Evolutionary conservation across 2,888 invertebrate species (phyloP).

Genomic region (Byasa hedistus): DNA sequence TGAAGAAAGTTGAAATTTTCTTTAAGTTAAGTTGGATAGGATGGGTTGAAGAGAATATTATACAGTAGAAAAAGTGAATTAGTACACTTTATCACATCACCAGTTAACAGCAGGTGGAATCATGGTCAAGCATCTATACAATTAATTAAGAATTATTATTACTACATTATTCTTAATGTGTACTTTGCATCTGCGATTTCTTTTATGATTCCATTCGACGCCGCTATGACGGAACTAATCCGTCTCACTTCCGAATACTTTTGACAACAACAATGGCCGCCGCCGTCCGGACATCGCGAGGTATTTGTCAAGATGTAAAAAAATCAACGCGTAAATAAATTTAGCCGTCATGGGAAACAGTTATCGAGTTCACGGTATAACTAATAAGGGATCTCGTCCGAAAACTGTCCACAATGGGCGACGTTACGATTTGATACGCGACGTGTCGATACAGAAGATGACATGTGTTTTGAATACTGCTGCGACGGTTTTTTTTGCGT

Average conservation of each 20-base stretch:
- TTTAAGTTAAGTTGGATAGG: too few relatives aligned
- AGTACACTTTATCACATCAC: too few relatives aligned
- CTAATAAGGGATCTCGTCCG: conserved; percentile 65
- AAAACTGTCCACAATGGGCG: conserved; percentile 45
- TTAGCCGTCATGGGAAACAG: conserved; percentile 75
- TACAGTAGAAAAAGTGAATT: too few relatives aligned
- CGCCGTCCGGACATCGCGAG: conserved; percentile 61
- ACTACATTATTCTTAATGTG: too few relatives aligned
- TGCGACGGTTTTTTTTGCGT: conserved; percentile 54
- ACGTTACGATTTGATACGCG: conserved; percentile 61
- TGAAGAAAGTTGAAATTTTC: too few relatives aligned
- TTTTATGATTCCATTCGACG: conserved; percentile 35
- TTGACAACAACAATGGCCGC: conserved; percentile 48
- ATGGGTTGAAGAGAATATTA: too few relatives aligned
- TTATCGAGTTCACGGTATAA: conserved; percentile 65
- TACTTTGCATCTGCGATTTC: too few relatives aligned
- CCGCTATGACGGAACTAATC: conserved; percentile 65
- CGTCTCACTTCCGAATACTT: conserved; percentile 63
- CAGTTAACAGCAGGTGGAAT: too few relatives aligned
- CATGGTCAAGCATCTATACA: too few relatives aligned
- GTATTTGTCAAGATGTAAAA: conserved; percentile 48
- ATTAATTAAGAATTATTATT: too few relatives aligned
- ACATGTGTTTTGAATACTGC: conserved; percentile 77
- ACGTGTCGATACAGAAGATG: conserved; percentile 72
- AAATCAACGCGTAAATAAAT: conserved; percentile 48